Conservation (phyloP, 1,140 invertebrate species). For the Caenorhabditis inopinata region DNA sequence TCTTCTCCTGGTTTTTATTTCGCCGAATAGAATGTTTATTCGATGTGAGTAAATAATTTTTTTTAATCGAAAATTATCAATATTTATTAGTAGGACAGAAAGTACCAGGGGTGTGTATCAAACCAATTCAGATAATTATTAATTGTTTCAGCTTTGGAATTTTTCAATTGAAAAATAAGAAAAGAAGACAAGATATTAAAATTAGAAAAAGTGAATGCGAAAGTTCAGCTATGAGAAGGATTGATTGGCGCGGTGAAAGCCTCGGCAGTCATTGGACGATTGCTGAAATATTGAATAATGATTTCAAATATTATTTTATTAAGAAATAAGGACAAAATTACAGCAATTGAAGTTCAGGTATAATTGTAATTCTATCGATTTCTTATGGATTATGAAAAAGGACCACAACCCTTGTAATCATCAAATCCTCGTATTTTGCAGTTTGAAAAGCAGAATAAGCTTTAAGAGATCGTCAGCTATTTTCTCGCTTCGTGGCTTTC, state of each 20-base stretch:
- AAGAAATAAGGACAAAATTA: not conserved
- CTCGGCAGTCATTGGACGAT: conserved; percentile 62
- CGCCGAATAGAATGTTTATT: not conserved
- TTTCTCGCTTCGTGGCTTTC: too few relatives aligned
- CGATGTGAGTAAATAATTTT: too few relatives aligned
- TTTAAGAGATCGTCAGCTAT: too few relatives aligned
- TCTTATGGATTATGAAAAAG: too few relatives aligned
- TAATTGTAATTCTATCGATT: too few relatives aligned
- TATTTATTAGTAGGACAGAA: conserved; percentile 4
- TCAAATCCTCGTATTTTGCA: too few relatives aligned
- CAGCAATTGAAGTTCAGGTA: not conserved
- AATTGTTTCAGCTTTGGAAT: too few relatives aligned
- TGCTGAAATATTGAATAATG: conserved; percentile 52
- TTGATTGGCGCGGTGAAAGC: conserved; percentile 64
- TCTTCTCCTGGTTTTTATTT: not conserved
- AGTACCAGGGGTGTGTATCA: not conserved
- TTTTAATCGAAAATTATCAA: not conserved
- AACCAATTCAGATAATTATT: too few relatives aligned
- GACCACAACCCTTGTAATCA: too few relatives aligned
- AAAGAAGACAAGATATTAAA: not conserved
- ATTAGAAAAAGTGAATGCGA: not conserved
- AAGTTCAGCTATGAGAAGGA: conserved; percentile 55
- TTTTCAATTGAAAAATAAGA: not conserved
- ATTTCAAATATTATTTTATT: not conserved
- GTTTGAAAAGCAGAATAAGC: too few relatives aligned